Evolutionary conservation across 2,113 vertebrate species (phyloP).

Genomic region (Haemorhous mexicanus): DNA sequence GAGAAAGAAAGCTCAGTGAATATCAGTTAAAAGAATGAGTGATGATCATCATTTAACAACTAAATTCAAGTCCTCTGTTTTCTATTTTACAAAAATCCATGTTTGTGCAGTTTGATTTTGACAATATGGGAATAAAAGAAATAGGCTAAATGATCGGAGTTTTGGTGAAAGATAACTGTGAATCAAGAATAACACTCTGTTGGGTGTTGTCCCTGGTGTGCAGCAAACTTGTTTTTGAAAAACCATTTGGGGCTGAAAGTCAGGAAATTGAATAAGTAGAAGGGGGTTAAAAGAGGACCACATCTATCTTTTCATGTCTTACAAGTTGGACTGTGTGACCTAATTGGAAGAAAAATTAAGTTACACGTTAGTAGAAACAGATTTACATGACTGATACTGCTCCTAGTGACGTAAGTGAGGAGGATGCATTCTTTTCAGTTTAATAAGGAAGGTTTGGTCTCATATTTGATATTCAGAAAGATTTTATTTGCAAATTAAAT

Average conservation of each 20-base stretch:
- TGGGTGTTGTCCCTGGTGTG: background rate
- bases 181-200: background rate
- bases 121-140: background rate
- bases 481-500: background rate
- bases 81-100: background rate
- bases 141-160: accelerated
- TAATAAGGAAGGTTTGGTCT: background rate
- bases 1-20: background rate
- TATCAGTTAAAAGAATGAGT: background rate
- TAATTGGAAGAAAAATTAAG: background rate
- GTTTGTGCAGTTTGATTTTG: background rate
- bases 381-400: background rate
- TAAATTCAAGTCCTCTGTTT: background rate
- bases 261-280: background rate
- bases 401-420: background rate
- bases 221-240: background rate
- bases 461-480: background rate
- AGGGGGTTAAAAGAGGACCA: background rate
- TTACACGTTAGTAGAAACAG: background rate
- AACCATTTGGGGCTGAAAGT: background rate
- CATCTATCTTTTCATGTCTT: background rate
- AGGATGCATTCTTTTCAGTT: background rate
- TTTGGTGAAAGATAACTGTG: background rate
- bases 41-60: background rate
- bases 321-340: background rate